phyloP scores from a whole-genome alignment of 2,888 invertebrate genomes.

The Saturnia japonica region DNA sequence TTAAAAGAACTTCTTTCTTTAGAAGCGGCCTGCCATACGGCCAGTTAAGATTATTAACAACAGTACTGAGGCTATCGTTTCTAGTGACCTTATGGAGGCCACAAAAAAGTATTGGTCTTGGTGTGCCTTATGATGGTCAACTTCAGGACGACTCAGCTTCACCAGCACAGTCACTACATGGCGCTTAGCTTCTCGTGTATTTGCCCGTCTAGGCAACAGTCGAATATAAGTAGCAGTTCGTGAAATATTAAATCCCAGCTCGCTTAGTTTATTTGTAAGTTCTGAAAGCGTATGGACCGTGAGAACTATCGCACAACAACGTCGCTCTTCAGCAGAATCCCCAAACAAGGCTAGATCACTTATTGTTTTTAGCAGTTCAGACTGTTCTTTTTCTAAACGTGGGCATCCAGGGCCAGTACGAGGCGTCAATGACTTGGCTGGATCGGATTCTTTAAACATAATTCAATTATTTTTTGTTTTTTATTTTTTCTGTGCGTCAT shows the following conservation, averaged over 20 bases:
- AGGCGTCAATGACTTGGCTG: conserved; percentile 35
- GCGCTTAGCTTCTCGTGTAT: conserved; percentile 29
- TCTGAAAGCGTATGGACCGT: conserved; percentile 30
- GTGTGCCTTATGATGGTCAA: conserved; percentile 34
- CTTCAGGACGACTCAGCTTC: conserved; percentile 30
- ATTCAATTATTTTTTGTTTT: conserved; percentile 6
- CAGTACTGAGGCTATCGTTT: not conserved
- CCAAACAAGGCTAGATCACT: conserved; percentile 37
- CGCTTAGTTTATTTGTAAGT: conserved; percentile 30
- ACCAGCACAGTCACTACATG: conserved; percentile 31
- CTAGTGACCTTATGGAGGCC: not conserved
- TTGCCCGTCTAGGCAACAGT: conserved; percentile 28
- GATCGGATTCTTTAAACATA: conserved; percentile 36
- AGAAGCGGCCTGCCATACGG: too few species aligned
- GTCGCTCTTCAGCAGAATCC: conserved; percentile 33
- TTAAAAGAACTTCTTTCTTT: too few species aligned
- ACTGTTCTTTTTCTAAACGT: conserved; percentile 35
- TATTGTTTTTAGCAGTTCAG: conserved; percentile 35
- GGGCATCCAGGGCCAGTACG: conserved; percentile 37
- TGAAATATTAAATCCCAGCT: conserved; percentile 25
- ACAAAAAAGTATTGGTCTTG: conserved; percentile 35
- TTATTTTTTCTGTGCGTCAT: conserved; percentile 1
- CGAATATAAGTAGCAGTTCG: conserved; percentile 34
- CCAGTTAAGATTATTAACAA: too few species aligned
- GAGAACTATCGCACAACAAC: conserved; percentile 33